phyloP scores from a whole-genome alignment of 2,113 vertebrate species.

The Pyxicephalus adspersus region DNA sequence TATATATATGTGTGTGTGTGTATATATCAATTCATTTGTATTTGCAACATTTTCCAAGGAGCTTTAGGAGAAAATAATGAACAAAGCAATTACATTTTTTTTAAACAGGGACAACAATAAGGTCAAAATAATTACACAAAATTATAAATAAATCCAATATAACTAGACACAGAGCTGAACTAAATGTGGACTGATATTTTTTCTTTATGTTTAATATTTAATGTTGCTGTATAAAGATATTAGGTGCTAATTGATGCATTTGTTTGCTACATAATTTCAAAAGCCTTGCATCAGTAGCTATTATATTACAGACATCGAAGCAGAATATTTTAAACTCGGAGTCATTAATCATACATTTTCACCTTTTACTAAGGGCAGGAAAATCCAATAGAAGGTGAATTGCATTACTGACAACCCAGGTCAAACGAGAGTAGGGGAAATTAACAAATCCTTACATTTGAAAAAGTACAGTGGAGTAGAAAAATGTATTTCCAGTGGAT shows the following conservation, averaged over 20 bases:
- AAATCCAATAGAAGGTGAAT: conserved; percentile 17
- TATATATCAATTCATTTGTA: too few relatives aligned
- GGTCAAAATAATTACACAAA: conserved; percentile 22
- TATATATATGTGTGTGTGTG: too few relatives aligned
- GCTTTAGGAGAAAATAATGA: background rate
- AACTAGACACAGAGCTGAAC: conserved; percentile 3
- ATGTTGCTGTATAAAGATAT: conserved; percentile 5
- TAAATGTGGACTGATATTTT: background rate
- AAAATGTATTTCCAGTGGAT: background rate
- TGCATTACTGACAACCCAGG: background rate
- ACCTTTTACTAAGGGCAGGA: conserved; percentile 27
- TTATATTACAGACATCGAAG: conserved; percentile 38
- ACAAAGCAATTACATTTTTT: conserved; percentile 1
- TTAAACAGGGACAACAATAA: conserved; percentile 6
- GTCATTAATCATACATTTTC: conserved; percentile 36
- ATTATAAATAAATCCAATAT: background rate
- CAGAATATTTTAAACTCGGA: background rate
- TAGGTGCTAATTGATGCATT: conserved; percentile 32
- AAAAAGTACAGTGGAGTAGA: background rate
- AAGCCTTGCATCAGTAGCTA: conserved; percentile 31
- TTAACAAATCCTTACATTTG: background rate
- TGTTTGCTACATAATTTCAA: conserved; percentile 17
- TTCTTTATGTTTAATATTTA: conserved; percentile 40
- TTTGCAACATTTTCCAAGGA: conserved; percentile 13
- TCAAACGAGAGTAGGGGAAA: background rate